These are phyloP conservation scores for Petaurus breviceps DNA, from an alignment of 2,113 vertebrate genomes.

Conservation along the genomic window DNA sequence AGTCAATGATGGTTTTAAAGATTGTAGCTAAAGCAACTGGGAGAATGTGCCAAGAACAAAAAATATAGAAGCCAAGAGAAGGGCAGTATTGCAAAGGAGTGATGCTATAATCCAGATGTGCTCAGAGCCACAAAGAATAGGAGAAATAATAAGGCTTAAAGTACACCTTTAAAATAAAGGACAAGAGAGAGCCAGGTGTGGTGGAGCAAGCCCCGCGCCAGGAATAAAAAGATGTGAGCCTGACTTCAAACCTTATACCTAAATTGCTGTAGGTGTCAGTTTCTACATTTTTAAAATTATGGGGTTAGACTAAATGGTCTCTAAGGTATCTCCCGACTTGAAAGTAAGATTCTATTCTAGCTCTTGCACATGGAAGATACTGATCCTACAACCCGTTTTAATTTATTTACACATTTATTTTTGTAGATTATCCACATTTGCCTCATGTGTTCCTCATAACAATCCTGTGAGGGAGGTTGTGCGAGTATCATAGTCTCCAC, in stretches of 20 bases:
- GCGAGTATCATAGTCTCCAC: not conserved
- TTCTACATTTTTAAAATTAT: not conserved
- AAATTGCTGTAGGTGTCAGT: not conserved
- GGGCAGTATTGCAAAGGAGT: not conserved
- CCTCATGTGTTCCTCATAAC: not conserved
- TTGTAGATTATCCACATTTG: not conserved
- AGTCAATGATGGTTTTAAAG: not conserved
- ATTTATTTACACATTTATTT: not conserved
- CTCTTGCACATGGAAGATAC: not conserved
- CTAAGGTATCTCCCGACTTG: not conserved
- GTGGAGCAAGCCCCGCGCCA: not conserved
- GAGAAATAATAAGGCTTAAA: not conserved
- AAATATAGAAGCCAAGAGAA: not conserved
- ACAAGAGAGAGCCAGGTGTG: fast-evolving
- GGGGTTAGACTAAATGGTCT: not conserved
- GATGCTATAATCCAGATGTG: not conserved
- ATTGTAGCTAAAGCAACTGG: not conserved
- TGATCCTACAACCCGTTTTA: not conserved
- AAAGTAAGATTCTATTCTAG: not conserved
- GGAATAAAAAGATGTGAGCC: not conserved
- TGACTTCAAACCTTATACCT: not conserved
- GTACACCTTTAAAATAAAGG: not conserved
- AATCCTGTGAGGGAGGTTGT: not conserved
- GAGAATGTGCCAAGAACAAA: not conserved
- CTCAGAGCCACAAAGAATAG: not conserved